phyloP scores from a whole-genome alignment of 2,113 vertebrate genomes.

The Pelodiscus sinensis region DNA sequence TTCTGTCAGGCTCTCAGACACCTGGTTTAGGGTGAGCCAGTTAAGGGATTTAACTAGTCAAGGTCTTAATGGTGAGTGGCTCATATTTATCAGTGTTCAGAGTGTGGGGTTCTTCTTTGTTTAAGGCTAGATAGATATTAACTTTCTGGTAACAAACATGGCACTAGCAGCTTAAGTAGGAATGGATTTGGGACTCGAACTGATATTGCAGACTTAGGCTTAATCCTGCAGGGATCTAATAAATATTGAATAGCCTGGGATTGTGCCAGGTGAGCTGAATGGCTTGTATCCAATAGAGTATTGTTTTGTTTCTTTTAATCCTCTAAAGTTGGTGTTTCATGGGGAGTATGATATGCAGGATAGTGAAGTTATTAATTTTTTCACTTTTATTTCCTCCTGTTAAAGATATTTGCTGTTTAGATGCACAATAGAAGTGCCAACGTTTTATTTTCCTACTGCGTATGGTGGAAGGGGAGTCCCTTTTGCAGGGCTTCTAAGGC shows the following conservation, averaged over 20 bases:
- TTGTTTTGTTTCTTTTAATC: neutral
- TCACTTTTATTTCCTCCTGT: neutral
- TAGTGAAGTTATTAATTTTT: neutral
- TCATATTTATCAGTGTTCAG: neutral
- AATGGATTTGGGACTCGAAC: neutral
- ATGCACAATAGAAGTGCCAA: neutral
- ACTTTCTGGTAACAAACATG: neutral
- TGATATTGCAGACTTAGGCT: neutral
- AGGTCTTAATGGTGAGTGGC: neutral
- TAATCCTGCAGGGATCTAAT: neutral
- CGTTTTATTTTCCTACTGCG: neutral
- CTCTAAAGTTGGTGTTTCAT: neutral
- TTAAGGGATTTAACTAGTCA: neutral
- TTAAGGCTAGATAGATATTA: neutral
- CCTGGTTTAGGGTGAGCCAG: neutral
- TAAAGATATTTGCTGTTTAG: neutral
- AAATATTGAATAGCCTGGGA: neutral
- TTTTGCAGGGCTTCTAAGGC: neutral
- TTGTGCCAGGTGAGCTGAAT: neutral
- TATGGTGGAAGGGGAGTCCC: neutral
- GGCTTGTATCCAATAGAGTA: rapidly evolving
- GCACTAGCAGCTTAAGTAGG: neutral
- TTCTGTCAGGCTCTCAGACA: neutral
- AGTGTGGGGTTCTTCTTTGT: neutral
- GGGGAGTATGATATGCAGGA: neutral